These are phyloP conservation scores for Chydorus sphaericus DNA, from an alignment of 2,888 invertebrate genomes.

Conservation along the genomic window DNA sequence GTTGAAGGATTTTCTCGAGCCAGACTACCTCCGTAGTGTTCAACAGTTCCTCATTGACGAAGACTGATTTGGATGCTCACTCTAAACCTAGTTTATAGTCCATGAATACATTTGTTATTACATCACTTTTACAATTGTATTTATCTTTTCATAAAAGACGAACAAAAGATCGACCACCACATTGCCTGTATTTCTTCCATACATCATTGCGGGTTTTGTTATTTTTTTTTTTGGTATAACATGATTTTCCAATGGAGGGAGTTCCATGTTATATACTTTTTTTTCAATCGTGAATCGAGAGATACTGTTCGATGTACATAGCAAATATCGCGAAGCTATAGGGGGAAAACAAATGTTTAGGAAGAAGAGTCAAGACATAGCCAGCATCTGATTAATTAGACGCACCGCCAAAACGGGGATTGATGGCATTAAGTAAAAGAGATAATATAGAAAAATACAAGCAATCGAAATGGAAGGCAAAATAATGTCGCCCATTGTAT, in stretches of 20 bases:
- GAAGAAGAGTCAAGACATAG: no score
- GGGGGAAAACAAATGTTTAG: neutral
- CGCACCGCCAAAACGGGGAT: no score
- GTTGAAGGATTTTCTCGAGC: conserved; percentile 39
- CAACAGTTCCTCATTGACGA: conserved; percentile 49
- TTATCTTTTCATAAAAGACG: neutral
- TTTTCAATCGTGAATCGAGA: conserved; percentile 2
- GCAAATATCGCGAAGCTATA: neutral
- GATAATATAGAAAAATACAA: neutral
- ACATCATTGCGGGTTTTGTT: no score
- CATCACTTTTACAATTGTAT: neutral
- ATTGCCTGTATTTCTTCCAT: neutral
- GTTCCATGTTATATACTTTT: conserved; percentile 3
- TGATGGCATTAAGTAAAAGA: no score
- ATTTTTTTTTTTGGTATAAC: no score
- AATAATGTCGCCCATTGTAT: neutral
- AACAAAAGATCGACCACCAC: neutral
- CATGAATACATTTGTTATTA: neutral
- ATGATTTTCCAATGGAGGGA: no score
- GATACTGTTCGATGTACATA: conserved; percentile 8
- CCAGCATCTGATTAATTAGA: no score
- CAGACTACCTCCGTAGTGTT: conserved; percentile 42
- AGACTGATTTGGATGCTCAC: conserved; percentile 14
- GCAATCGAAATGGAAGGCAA: neutral
- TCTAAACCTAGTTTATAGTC: no score